Conservation (phyloP, 2,888 invertebrate species). For the Dromius quadrimaculatus region DNA sequence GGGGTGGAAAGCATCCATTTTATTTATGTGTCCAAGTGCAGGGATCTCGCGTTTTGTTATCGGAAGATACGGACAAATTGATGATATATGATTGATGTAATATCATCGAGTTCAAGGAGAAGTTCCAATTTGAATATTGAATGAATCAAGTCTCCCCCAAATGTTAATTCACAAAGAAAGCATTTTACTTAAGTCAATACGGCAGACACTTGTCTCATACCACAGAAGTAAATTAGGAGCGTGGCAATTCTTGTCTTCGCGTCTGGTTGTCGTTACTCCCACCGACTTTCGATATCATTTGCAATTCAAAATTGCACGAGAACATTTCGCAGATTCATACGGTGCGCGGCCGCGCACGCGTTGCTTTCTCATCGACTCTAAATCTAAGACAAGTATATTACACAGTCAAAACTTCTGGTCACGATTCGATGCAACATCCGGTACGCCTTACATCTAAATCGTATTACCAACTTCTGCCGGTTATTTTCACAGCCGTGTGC, state of each 20-base stretch:
- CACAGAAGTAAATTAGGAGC: constrained; percentile 27
- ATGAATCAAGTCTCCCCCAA: background rate
- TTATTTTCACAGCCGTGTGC: constrained; percentile 59
- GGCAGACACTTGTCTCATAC: constrained; percentile 19
- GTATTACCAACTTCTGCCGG: constrained; percentile 63
- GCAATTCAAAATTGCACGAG: constrained; percentile 55
- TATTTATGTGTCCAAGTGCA: constrained; percentile 35
- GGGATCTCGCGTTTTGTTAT: constrained; percentile 7
- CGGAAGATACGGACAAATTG: constrained; percentile 9
- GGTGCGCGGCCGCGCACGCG: constrained; percentile 48
- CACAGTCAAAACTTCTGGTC: constrained; percentile 65
- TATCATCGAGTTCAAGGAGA: background rate
- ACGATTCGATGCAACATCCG: constrained; percentile 64
- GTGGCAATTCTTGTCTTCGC: constrained; percentile 37
- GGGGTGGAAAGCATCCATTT: constrained; percentile 41
- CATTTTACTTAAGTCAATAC: background rate
- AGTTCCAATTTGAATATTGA: background rate
- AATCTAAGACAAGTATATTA: constrained; percentile 65
- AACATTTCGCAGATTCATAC: constrained; percentile 54
- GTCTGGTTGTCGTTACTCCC: constrained; percentile 55
- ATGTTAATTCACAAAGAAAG: background rate
- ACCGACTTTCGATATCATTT: constrained; percentile 56
- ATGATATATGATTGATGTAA: background rate
- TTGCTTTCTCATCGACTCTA: constrained; percentile 56
- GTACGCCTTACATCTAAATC: constrained; percentile 66